Evolutionary conservation across 2,888 invertebrate species (phyloP).

Genomic region (Andrena bucephala): DNA sequence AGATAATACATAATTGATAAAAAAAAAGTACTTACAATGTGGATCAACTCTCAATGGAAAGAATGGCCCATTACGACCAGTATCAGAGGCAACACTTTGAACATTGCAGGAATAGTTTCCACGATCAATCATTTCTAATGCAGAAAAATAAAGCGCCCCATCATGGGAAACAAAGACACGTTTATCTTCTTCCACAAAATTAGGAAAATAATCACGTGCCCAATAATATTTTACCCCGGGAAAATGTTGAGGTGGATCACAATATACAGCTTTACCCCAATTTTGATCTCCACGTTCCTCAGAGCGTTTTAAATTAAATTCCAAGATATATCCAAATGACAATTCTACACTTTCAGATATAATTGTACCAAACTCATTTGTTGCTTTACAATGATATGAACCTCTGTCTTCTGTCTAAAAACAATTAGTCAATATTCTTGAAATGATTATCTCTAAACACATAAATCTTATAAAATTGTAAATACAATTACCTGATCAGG

Average conservation of each 20-base stretch:
- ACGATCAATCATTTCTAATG: constrained; percentile 95
- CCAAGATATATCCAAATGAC: constrained; percentile 95
- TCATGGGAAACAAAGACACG: constrained; percentile 97
- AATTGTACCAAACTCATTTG: constrained; percentile 95
- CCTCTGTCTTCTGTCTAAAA: constrained; percentile 91
- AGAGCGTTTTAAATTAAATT: constrained; percentile 95
- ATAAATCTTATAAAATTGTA: constrained; percentile 11
- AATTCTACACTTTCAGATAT: constrained; percentile 95
- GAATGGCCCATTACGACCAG: constrained; percentile 95
- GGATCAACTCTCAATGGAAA: constrained; percentile 93
- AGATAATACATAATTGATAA: constrained; percentile 1
- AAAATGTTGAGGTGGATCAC: constrained; percentile 97
- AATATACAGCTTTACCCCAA: constrained; percentile 97
- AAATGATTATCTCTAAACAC: background rate
- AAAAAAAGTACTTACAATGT: constrained; percentile 87
- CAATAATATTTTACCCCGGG: constrained; percentile 96
- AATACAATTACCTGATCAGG: constrained; percentile 88
- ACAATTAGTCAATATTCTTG: constrained; percentile 18
- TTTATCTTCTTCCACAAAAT: constrained; percentile 96
- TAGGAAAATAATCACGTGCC: constrained; percentile 95
- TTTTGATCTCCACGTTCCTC: constrained; percentile 94
- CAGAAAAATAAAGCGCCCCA: constrained; percentile 97
- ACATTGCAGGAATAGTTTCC: constrained; percentile 97
- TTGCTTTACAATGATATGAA: constrained; percentile 95
- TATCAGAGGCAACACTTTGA: constrained; percentile 94